phyloP scores from a whole-genome alignment of 2,797 vertebrate species.

The Mustela erminea region DNA sequence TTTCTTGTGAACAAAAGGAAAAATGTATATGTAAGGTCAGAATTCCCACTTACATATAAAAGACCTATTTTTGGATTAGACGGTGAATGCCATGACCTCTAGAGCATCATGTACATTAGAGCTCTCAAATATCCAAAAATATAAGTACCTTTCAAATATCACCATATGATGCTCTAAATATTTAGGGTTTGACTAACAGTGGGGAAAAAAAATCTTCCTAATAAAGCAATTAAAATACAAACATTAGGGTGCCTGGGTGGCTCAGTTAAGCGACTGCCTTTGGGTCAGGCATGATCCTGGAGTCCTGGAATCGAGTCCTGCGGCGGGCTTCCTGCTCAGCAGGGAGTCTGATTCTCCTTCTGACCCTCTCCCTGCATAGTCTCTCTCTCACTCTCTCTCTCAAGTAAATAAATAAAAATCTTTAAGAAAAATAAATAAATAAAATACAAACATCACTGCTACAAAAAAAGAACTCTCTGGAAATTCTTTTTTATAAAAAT shows the following conservation, averaged over 20 bases:
- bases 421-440: not conserved
- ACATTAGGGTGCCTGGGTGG: not conserved
- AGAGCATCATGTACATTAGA: not conserved
- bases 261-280: too few species aligned
- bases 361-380: too few species aligned
- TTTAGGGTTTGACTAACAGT: not conserved
- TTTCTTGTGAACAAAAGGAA: not conserved
- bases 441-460: conserved; percentile 28
- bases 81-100: not conserved
- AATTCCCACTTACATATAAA: not conserved
- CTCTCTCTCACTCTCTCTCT: too few species aligned
- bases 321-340: too few species aligned
- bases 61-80: not conserved
- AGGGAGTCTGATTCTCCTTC: too few species aligned
- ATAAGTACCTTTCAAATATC: not conserved
- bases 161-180: not conserved
- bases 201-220: conserved; percentile 10
- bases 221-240: conserved; percentile 55
- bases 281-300: too few species aligned
- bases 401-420: too few species aligned
- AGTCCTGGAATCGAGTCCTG: too few species aligned
- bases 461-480: not conserved
- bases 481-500: conserved; percentile 5
- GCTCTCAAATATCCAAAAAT: not conserved
- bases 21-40: not conserved